Base-by-base conservation (phyloP, 2,113 vertebrate genomes). In the Syngnathus scovelli region DNA sequence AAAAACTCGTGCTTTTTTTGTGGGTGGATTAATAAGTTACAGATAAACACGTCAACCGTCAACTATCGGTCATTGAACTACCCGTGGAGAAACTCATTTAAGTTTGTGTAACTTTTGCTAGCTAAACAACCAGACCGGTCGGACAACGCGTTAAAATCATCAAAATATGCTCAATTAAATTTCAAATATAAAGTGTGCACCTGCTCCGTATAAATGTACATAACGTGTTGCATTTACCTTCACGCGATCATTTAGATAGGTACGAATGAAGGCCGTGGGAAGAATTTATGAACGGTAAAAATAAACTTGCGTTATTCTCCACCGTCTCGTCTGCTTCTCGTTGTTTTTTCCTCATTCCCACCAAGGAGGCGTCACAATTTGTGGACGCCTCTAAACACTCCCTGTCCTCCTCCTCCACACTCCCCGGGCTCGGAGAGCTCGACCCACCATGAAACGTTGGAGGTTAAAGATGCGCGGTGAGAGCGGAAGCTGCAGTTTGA, bases 21-120 rank as follows among this genome's bases (percentile, higher is more conserved):
- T 11, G 11, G 13, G n/a, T 6, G 39, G 66, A 66, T 82, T 87
- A 88, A 89, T 90, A 81, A 70, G 87, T 90, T 12, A 89, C 87
- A 66, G 69, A 83, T 82, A 61, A 76, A 78, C 62, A 49, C 61
- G 64, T 71, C 71, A 71, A 72, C 69, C 62, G 13, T 76, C 72
- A 86, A 77, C 84, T 79, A 15, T 21, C 67, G 77, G 88, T 84
- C 75, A 68, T 70, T 87, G 79, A 84, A 88, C 83, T 74, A 61
- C 59, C 54, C 8, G 19, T 1, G 54, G 66, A 18, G 62, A 38
- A 56, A 71, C 36, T 27, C 46, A 61, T 61, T 33, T 15, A 71
- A 64, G 65, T 43, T 0, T 41, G 48, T 3, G 12, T 7, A 52
- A 68, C 63, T 64, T 68, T 33, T 16, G 27, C 13, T 7, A 36